These are phyloP conservation scores for Eulemur macaco DNA, from an alignment of 2,113 vertebrate genomes.

Conservation along the genomic window DNA sequence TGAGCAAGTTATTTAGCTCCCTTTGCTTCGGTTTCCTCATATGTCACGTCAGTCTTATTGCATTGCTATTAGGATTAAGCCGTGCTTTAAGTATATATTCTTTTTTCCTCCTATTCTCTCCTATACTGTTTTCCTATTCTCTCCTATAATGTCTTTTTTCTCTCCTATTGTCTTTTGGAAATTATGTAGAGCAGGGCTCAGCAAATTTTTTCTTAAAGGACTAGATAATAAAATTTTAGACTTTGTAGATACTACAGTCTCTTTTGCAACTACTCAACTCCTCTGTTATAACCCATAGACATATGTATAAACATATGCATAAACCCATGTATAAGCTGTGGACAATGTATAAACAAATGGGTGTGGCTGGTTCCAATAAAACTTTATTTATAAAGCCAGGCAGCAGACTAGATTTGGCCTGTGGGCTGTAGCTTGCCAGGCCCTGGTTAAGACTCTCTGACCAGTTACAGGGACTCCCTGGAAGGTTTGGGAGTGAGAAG, in stretches of 20 bases:
- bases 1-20: neutral
- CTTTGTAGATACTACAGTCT: no score
- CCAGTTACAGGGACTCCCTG: neutral
- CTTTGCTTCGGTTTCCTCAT: neutral
- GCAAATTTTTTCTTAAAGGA: neutral
- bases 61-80: neutral
- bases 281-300: neutral
- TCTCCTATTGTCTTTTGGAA: neutral
- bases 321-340: neutral
- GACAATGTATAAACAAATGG: neutral
- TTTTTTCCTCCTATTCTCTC: neutral
- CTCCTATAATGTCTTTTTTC: no score
- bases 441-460: neutral
- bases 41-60: neutral
- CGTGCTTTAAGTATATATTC: neutral
- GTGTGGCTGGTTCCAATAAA: neutral
- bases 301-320: neutral
- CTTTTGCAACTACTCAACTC: neutral
- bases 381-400: neutral
- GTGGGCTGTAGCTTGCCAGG: neutral
- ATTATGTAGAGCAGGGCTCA: neutral
- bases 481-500: neutral
- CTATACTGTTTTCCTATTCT: neutral
- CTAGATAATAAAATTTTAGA: no score
- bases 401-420: neutral